Conservation (phyloP, 35 echinoderm and acorn worm species). For the Apostichopus californicus region DNA sequence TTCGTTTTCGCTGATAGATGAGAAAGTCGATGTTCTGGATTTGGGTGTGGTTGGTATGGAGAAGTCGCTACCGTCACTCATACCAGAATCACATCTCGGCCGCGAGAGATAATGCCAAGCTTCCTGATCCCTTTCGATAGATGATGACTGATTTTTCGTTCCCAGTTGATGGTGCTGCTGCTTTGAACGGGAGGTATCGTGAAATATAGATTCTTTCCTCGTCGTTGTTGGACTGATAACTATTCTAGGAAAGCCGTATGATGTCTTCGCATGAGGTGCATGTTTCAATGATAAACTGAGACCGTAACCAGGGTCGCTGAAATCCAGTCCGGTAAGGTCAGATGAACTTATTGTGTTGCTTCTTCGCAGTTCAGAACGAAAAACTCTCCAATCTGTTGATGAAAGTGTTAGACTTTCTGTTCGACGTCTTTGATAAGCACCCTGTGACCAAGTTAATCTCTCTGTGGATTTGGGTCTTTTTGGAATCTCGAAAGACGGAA, state of each 20-base stretch:
- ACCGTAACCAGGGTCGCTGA: conserved; percentile 20
- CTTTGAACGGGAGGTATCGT: neutral
- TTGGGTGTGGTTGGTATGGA: conserved; percentile 22
- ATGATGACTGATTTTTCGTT: neutral
- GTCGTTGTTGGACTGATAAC: conserved; percentile 34
- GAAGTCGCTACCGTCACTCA: conserved; percentile 34
- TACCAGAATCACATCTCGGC: conserved; percentile 40
- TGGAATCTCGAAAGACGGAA: conserved; percentile 35
- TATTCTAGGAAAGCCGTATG: conserved; percentile 35
- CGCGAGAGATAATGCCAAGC: conserved; percentile 25
- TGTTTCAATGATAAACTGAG: conserved; percentile 21
- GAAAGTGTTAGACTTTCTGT: conserved; percentile 26
- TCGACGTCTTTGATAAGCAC: neutral
- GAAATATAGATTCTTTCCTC: conserved; percentile 27
- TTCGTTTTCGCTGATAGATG: conserved; percentile 33
- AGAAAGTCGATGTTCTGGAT: conserved; percentile 42
- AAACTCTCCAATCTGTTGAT: neutral
- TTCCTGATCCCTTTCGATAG: neutral
- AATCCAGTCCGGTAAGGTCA: neutral
- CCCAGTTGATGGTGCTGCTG: neutral
- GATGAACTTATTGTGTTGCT: conserved; percentile 10
- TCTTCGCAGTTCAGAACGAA: neutral
- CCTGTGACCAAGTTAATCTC: neutral
- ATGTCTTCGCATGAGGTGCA: neutral
- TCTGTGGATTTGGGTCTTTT: conserved; percentile 13